These are phyloP conservation scores for Heliconius aoede DNA, from an alignment of 2,888 invertebrate species.

Conservation along the genomic window DNA sequence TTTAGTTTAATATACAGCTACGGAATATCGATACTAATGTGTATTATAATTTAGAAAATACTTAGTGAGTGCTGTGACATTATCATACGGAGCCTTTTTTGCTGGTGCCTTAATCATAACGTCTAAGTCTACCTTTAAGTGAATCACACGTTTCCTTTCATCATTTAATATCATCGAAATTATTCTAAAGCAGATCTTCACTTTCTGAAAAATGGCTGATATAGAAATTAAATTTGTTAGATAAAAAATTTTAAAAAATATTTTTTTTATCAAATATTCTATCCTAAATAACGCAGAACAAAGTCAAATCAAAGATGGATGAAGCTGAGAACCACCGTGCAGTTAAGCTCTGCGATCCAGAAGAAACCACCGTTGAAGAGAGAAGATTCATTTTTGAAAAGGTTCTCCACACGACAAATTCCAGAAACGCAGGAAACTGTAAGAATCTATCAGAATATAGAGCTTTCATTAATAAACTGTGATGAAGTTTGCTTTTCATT, in stretches of 20 bases:
- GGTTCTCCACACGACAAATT: slow-evolving; percentile 96
- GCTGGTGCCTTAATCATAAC: slow-evolving; percentile 7
- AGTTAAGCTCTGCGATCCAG: slow-evolving; percentile 94
- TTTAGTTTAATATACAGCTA: not conserved
- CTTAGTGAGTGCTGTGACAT: slow-evolving; percentile 16
- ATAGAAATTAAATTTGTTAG: not conserved
- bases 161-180: not conserved
- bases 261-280: slow-evolving; percentile 16
- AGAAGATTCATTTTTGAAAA: slow-evolving; percentile 96
- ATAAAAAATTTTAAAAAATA: not conserved
- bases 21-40: not conserved
- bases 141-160: not conserved
- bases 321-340: slow-evolving; percentile 96
- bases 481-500: slow-evolving; percentile 24
- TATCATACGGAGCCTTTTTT: slow-evolving; percentile 8
- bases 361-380: slow-evolving; percentile 95
- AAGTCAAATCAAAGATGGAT: slow-evolving; percentile 98
- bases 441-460: slow-evolving; percentile 53
- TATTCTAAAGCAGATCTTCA: slow-evolving; percentile 7
- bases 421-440: slow-evolving; percentile 93
- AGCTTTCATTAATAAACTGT: not conserved
- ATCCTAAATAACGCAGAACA: slow-evolving; percentile 85
- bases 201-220: slow-evolving; percentile 1
- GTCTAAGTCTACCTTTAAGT: not conserved
- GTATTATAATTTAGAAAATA: not conserved